Base-by-base conservation (phyloP, 2,113 vertebrate species). In the Tympanuchus pallidicinctus region DNA sequence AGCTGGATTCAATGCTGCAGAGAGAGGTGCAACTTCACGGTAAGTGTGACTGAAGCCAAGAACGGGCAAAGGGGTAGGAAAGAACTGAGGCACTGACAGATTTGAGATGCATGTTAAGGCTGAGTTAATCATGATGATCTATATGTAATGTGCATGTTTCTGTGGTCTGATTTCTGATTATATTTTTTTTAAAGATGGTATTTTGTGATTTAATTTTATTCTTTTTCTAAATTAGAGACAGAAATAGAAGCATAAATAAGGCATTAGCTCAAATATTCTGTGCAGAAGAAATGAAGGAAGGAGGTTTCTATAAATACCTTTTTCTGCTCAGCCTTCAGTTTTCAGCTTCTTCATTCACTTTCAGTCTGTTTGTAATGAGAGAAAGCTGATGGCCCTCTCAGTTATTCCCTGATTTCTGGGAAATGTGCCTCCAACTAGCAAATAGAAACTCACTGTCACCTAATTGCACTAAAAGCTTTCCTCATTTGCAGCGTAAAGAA, bases 1-100 rank as follows among this genome's bases (percentile, higher is more conserved):
- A 22, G 97, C 95, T 19, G 98, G 98, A 48, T 99, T 99, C 88
- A 99, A 99, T 1, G 94, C 98, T 86, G 99, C 99, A 0, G 86
- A 96, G 13, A 90, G 94, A 38, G 98, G 98, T 4, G 98, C 99
- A 63, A 98, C 98, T 90, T 97, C 98, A 34, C 7, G 73, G 99
- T 99, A 94, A 98, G 98, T 95, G 54, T 34, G 8, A 2, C 22
- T 8, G 6, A 38, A 27, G 19, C 47, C 0, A 0, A 2, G 42
- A 52, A 52, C n/a, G 13, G 11, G 12, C 2, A 47, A 47, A 54
- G 64, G 60, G 17, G 9, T 57, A 63, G 34, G 9, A 22, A 43
- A 70, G 54, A 52, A 32, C 8, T n/a, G 61, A 27, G 43, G 28
- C 43, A 21, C 16, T 48, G 12, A 16, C 74, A 60, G 63, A 8